phyloP scores from a whole-genome alignment of 2,113 vertebrate species.

The Cochlearius cochlearius region DNA sequence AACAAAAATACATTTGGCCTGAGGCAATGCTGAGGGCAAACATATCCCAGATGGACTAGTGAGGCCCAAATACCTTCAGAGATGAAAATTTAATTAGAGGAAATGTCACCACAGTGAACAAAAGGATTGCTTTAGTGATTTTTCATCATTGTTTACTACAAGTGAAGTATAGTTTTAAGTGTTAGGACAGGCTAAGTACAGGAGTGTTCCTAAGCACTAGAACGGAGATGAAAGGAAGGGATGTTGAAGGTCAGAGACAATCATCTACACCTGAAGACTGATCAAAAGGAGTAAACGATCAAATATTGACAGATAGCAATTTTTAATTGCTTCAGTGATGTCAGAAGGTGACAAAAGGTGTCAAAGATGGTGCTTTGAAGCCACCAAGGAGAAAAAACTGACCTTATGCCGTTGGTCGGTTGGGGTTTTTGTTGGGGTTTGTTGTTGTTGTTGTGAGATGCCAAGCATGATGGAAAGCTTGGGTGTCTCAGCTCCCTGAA shows the following conservation, averaged over 20 bases:
- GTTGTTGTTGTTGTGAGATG: background rate
- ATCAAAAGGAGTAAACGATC: conserved; percentile 35
- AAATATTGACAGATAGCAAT: background rate
- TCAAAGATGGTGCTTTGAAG: background rate
- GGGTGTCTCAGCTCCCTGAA: background rate
- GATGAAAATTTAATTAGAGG: conserved; percentile 74
- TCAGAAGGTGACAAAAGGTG: background rate
- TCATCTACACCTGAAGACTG: background rate
- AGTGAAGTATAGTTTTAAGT: conserved; percentile 22
- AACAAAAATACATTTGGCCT: conserved; percentile 74
- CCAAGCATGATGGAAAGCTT: background rate
- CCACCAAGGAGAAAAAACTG: background rate
- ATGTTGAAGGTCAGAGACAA: conserved; percentile 33
- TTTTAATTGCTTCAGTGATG: conserved; percentile 45
- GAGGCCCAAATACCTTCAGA: conserved; percentile 64
- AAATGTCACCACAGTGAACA: conserved; percentile 69
- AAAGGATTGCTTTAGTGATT: conserved; percentile 52
- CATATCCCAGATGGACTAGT: conserved; percentile 60
- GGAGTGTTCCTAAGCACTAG: conserved; percentile 1
- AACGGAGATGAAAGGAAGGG: background rate
- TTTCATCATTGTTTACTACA: conserved; percentile 34
- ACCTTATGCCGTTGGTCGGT: background rate
- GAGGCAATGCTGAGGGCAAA: conserved; percentile 70
- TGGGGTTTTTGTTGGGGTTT: background rate
- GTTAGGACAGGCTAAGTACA: conserved; percentile 47